These are phyloP conservation scores for Athalia rosae DNA, from an alignment of 2,888 invertebrate species.

Conservation along the genomic window DNA sequence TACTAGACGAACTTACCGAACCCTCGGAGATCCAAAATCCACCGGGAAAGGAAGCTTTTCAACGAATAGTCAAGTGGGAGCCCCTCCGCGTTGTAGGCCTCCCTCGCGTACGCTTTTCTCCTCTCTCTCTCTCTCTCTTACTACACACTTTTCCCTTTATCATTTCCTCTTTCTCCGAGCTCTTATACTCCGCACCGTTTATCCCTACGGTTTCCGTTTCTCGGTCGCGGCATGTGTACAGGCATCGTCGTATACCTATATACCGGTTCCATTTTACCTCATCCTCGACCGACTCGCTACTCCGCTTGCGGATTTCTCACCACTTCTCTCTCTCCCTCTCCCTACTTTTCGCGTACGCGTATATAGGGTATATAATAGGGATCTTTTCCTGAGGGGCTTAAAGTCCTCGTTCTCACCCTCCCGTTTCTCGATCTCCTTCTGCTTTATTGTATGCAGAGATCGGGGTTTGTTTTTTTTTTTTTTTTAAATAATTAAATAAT, in stretches of 20 bases:
- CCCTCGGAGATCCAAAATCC: neutral
- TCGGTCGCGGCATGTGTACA: constrained; percentile 36
- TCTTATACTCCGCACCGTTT: constrained; percentile 25
- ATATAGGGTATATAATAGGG: constrained; percentile 7
- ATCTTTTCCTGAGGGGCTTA: constrained; percentile 24
- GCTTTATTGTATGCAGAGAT: neutral
- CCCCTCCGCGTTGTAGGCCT: constrained; percentile 2
- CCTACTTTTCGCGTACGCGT: constrained; percentile 1
- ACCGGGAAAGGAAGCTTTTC: constrained; percentile 28
- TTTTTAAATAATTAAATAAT: too few relatives aligned
- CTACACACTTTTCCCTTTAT: constrained; percentile 36
- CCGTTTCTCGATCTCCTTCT: neutral
- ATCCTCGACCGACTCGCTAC: constrained; percentile 15
- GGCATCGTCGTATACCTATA: neutral
- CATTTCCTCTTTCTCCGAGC: constrained; percentile 29
- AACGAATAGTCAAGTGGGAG: constrained; percentile 41
- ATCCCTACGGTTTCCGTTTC: constrained; percentile 46
- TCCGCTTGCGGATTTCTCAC: constrained; percentile 46
- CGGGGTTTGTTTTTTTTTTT: neutral
- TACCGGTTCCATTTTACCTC: constrained; percentile 45
- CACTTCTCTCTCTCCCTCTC: neutral
- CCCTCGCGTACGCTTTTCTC: constrained; percentile 48
- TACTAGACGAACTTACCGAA: constrained; percentile 30
- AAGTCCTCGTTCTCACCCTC: neutral
- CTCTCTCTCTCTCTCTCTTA: constrained; percentile 40